Conservation (phyloP, 2,888 invertebrate species). For the Lymantria dispar region DNA sequence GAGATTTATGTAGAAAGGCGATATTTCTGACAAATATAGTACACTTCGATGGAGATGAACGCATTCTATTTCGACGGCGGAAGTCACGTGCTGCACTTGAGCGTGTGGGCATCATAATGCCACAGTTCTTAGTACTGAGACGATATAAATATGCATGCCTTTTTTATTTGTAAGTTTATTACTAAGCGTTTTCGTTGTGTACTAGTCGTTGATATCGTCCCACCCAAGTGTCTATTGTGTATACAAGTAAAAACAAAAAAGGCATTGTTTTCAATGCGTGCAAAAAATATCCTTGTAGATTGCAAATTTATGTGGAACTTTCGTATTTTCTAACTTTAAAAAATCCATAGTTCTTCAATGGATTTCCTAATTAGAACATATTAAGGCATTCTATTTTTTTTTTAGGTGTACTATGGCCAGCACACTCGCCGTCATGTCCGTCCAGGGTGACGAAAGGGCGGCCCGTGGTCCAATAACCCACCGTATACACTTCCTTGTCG, state of each 20-base stretch:
- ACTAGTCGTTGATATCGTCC: conserved; percentile 38
- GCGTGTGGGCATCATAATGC: conserved; percentile 62
- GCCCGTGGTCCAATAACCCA: too few relatives aligned
- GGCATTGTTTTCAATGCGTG: too few relatives aligned
- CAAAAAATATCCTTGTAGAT: too few relatives aligned
- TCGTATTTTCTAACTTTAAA: too few relatives aligned
- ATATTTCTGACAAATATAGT: conserved; percentile 19
- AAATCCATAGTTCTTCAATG: too few relatives aligned
- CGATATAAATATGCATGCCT: conserved; percentile 63
- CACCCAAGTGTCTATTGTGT: conserved; percentile 62
- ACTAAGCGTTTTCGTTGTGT: conserved; percentile 35
- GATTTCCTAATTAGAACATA: too few relatives aligned
- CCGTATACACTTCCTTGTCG: too few relatives aligned
- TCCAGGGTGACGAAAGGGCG: too few relatives aligned
- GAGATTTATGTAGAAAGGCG: conserved; percentile 6
- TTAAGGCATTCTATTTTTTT: too few relatives aligned
- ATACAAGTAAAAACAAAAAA: conserved; percentile 30
- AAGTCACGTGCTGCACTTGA: conserved; percentile 64
- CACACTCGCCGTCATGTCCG: too few relatives aligned
- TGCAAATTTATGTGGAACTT: too few relatives aligned
- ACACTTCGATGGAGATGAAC: conserved; percentile 31
- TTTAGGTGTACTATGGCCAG: too few relatives aligned
- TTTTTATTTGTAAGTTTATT: conserved; percentile 33
- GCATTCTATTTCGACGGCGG: conserved; percentile 68
- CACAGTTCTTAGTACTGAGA: conserved; percentile 63